Evolutionary conservation across 2,888 invertebrate genomes (phyloP).

Genomic region (Dryomyza anilis): DNA sequence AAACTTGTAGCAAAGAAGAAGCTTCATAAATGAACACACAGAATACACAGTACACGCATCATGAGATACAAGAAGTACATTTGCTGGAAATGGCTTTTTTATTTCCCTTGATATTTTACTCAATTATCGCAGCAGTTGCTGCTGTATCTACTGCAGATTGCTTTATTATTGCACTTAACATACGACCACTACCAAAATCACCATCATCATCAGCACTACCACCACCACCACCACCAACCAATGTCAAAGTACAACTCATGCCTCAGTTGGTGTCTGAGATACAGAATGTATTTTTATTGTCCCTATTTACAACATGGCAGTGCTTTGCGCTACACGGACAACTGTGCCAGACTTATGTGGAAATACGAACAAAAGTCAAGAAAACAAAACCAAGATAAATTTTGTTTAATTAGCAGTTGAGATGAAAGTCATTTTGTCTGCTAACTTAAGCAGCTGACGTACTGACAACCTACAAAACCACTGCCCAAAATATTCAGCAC

Average conservation of each 20-base stretch:
- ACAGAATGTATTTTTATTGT: neutral
- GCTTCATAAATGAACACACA: too few relatives aligned
- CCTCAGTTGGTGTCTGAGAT: too few relatives aligned
- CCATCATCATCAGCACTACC: too few relatives aligned
- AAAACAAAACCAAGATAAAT: neutral
- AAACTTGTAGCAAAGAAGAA: too few relatives aligned
- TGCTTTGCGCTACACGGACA: neutral
- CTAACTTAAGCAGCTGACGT: too few relatives aligned
- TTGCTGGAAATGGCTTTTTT: neutral
- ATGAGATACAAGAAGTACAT: too few relatives aligned
- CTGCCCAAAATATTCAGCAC: too few relatives aligned
- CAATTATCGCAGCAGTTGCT: neutral
- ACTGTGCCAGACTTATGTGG: neutral
- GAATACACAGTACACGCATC: too few relatives aligned
- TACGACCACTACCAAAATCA: too few relatives aligned
- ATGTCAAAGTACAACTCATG: too few relatives aligned
- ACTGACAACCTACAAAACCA: too few relatives aligned
- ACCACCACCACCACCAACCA: too few relatives aligned
- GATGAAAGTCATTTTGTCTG: neutral
- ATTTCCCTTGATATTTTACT: neutral
- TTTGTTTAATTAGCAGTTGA: neutral
- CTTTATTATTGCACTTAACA: neutral
- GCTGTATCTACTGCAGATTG: neutral
- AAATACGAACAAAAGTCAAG: neutral
- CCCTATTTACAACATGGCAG: neutral